A percentile compares a stretch with the other conserved stretches of the same genome.
Conservation (phyloP, 2,888 invertebrate genomes). For the Oscheius myriophilus region DNA sequence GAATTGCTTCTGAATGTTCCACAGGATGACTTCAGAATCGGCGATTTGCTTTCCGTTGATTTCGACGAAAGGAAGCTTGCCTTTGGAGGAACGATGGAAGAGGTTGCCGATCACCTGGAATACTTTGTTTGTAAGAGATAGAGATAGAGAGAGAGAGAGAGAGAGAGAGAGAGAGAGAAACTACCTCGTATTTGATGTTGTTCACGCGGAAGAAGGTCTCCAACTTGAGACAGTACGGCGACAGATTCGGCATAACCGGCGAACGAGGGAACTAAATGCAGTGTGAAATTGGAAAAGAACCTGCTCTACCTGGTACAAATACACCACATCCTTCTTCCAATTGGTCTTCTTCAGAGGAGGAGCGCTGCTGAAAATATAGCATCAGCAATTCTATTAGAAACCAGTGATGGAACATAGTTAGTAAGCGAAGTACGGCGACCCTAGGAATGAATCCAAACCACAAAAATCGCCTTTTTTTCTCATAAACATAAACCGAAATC, state of each 20-base stretch:
- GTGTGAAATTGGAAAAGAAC: neutral
- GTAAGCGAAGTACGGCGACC: too few relatives aligned
- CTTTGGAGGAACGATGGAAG: conserved; percentile 44
- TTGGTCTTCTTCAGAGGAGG: conserved; percentile 44
- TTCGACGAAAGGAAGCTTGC: conserved; percentile 51
- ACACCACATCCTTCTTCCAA: conserved; percentile 63
- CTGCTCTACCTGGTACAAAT: neutral
- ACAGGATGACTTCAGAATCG: conserved; percentile 53
- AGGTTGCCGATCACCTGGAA: conserved; percentile 41
- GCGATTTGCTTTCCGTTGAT: conserved; percentile 52
- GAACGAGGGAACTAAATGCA: conserved; percentile 58
- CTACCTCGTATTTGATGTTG: conserved; percentile 66
- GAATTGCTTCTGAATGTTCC: conserved; percentile 51
- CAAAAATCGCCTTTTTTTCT: too few relatives aligned
- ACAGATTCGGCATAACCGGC: conserved; percentile 60
- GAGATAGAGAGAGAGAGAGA: neutral
- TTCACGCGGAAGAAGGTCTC: conserved; percentile 67
- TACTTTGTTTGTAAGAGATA: neutral
- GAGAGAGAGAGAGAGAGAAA: too few relatives aligned
- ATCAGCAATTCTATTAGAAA: too few relatives aligned
- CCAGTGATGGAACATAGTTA: too few relatives aligned
- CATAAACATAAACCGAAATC: too few relatives aligned
- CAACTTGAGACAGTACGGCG: conserved; percentile 67
- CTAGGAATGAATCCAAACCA: too few relatives aligned
- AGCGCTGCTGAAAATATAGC: neutral